phyloP scores from a whole-genome alignment of 2,888 invertebrate species.

The Dastarcus helophoroides region DNA sequence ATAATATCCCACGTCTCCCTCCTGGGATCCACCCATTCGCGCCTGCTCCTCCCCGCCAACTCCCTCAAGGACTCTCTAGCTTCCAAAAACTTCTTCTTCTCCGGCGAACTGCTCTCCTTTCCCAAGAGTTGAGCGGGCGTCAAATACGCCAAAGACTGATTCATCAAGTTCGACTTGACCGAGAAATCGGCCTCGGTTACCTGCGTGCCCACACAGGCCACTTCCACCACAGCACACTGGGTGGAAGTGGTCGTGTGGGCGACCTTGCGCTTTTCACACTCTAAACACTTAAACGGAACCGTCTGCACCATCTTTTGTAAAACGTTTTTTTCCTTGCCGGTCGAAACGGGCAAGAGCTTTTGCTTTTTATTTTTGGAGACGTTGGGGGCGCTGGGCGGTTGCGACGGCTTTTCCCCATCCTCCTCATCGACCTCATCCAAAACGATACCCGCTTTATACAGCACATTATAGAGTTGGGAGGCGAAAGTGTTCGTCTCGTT shows the following conservation, averaged over 20 bases:
- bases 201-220: conserved; percentile 29
- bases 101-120: too few relatives aligned
- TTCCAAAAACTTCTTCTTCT: too few relatives aligned
- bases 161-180: conserved; percentile 20
- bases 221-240: conserved; percentile 20
- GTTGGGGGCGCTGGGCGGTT: conserved; percentile 3
- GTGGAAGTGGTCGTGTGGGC: conserved; percentile 18
- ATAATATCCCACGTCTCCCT: too few relatives aligned
- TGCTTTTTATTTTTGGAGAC: conserved; percentile 3
- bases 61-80: too few relatives aligned
- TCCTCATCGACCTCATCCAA: conserved; percentile 9
- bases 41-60: too few relatives aligned
- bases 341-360: conserved; percentile 1
- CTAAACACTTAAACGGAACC: conserved; percentile 23
- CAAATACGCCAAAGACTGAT: conserved; percentile 31
- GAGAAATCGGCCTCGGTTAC: conserved; percentile 29
- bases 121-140: conserved; percentile 35
- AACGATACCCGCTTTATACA: conserved; percentile 11
- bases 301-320: conserved; percentile 24
- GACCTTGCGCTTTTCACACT: conserved; percentile 27
- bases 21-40: too few relatives aligned
- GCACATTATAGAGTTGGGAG: conserved; percentile 9
- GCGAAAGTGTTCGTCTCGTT: conserved; percentile 12
- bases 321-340: neutral
- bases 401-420: neutral